These are phyloP conservation scores for Bolinopsis microptera DNA, from an alignment of 37 sponge, comb jelly and placozoan genomes.

Conservation along the genomic window DNA sequence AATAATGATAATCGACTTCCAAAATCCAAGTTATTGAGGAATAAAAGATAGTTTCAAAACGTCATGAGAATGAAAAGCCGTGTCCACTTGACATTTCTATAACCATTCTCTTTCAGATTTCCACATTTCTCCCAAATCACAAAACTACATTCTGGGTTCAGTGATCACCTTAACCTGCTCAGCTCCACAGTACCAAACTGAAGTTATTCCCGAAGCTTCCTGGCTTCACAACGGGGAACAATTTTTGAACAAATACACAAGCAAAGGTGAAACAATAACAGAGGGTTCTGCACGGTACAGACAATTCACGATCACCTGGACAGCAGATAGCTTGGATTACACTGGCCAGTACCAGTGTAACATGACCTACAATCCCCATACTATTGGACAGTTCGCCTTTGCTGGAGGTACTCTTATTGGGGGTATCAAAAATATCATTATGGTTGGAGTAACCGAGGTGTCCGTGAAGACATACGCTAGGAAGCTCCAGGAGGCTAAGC, in stretches of 20 bases:
- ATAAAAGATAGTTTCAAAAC: no score
- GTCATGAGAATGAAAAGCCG: no score
- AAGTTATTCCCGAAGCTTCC: not conserved
- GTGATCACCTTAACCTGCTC: constrained; percentile 39
- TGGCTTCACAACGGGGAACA: not conserved
- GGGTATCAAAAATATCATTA: not conserved
- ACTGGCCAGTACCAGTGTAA: constrained; percentile 59
- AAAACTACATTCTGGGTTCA: constrained; percentile 5
- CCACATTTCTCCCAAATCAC: not conserved
- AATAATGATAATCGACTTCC: no score
- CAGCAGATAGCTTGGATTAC: not conserved
- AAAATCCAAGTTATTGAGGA: no score
- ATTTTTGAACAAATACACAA: not conserved
- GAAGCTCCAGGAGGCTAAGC: not conserved
- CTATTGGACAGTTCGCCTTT: not conserved
- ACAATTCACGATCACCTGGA: not conserved
- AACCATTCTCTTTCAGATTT: constrained; percentile 62
- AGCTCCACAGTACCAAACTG: not conserved
- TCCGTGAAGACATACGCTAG: not conserved
- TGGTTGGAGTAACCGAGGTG: not conserved
- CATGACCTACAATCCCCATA: not conserved
- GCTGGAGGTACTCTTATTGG: constrained; percentile 25
- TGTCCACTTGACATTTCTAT: no score
- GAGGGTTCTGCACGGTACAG: not conserved
- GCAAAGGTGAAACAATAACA: not conserved